Base-by-base conservation (phyloP, 2,113 vertebrate genomes). In the Tor tambroides region DNA sequence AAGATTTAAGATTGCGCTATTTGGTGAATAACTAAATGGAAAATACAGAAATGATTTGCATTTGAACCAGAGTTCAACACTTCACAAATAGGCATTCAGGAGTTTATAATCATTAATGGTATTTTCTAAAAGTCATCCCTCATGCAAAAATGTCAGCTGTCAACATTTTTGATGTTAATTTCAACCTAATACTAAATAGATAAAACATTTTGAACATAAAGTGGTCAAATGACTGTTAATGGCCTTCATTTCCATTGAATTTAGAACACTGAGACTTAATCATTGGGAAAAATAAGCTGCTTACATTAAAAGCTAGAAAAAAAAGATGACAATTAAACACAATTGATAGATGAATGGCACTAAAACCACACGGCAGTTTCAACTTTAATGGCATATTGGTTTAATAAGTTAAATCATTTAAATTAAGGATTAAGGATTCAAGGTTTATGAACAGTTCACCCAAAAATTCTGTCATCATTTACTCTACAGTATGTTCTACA, bases 51-150 rank as follows among this genome's bases (percentile, higher is more conserved):
- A 56, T 10, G 2, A 69, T 78, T 38, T 59, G 71, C 80, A 51
- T 30, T n/a, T 83, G 28, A 35, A 46, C 41, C 46, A 4, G 61
- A 77, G 67, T 51, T 67, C 43, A 65, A 32, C 49, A 17, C 49
- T 65, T 65, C 35, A 41, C 35, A 81, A 65, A 81, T 65, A 26
- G 38, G 59, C 38, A 26, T 81, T 81, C 38, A 28, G 23, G 23
- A 46, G 7, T 81, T 81, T 41, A 81, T 80, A 43, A 80, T 81
- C n/a, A 28, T 17, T 61, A 41, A 4, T 65, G 79, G 19, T 81
- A 81, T 41, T 81, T 63, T 81, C 32, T 63, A 43, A 80, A 80
- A 80, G 14, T 17, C 79, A 43, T 19, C 14, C 76, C 35, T 81
- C 35, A 28, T 46, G n/a, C 79, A 81, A 43, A 65, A 65, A 81